phyloP scores from a whole-genome alignment of 2,888 invertebrate genomes.

The Limnephilus marmoratus region DNA sequence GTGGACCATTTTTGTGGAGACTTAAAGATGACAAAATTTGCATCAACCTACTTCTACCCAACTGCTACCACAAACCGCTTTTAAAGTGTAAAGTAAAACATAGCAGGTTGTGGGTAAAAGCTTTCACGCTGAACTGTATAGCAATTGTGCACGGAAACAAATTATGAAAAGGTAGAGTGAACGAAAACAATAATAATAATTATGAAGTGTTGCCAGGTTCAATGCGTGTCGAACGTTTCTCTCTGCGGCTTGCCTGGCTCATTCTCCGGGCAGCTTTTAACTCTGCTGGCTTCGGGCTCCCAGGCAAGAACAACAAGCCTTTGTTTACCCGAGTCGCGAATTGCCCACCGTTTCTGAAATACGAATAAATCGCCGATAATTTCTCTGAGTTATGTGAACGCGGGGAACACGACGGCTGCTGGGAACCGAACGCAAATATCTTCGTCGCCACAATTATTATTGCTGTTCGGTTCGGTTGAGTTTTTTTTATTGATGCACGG shows the following conservation, averaged over 20 bases:
- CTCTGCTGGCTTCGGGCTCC: background rate
- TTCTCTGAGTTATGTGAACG: background rate
- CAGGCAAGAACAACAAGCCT: background rate
- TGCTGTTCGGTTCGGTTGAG: background rate
- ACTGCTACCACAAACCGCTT: background rate
- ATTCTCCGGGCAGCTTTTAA: background rate
- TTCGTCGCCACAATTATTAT: background rate
- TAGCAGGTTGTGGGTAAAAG: background rate
- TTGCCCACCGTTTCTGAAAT: slow-evolving; percentile 22
- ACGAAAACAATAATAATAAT: background rate
- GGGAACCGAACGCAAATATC: background rate
- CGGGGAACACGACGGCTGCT: background rate
- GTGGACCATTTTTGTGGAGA: background rate
- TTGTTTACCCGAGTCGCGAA: slow-evolving; percentile 31
- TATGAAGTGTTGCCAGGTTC: background rate
- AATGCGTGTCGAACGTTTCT: slow-evolving; percentile 11
- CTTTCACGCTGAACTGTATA: background rate
- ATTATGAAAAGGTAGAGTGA: background rate
- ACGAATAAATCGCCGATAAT: slow-evolving; percentile 31
- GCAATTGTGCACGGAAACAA: background rate
- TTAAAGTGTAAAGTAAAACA: background rate
- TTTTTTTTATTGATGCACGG: background rate
- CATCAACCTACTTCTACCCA: background rate
- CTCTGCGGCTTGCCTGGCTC: background rate
- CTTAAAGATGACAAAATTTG: background rate